A percentile compares a stretch with the other conserved stretches of the same genome.
These are phyloP conservation scores for Asbolus verrucosus DNA, from an alignment of 1,140 invertebrate species.

Conservation along the genomic window DNA sequence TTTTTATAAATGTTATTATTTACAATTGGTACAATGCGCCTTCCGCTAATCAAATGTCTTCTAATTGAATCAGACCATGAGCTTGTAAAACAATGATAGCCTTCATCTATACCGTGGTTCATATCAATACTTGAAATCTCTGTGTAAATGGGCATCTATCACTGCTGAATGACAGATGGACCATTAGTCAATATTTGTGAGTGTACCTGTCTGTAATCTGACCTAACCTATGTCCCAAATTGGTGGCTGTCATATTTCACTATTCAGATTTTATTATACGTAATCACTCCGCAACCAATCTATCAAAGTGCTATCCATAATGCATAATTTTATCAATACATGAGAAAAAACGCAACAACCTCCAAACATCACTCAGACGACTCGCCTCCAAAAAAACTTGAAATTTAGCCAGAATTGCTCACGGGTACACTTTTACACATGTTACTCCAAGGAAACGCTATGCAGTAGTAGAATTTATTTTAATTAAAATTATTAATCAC, in stretches of 20 bases:
- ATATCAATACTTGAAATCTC: conserved; percentile 46
- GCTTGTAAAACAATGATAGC: conserved; percentile 45
- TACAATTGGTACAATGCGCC: conserved; percentile 9
- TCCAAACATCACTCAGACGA: too few species aligned
- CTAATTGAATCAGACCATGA: conserved; percentile 31
- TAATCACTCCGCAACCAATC: conserved; percentile 41
- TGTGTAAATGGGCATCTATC: conserved; percentile 47
- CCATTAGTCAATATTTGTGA: conserved; percentile 52
- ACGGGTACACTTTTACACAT: too few species aligned
- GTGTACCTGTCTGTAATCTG: conserved; percentile 47
- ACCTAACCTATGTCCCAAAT: conserved; percentile 45
- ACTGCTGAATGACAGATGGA: conserved; percentile 47
- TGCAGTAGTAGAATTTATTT: too few species aligned
- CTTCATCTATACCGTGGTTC: conserved; percentile 18
- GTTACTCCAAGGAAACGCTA: too few species aligned
- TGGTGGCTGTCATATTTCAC: conserved; percentile 35
- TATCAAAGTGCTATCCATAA: conserved; percentile 20
- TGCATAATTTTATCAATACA: background rate
- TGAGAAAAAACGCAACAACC: background rate
- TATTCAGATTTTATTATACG: conserved; percentile 38
- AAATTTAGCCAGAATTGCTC: too few species aligned
- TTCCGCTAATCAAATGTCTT: conserved; percentile 20
- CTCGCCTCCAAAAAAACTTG: too few species aligned
- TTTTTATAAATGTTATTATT: conserved; percentile 13
- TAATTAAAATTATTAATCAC: too few species aligned